Evolutionary conservation across 2,888 invertebrate species (phyloP).

Genomic region (Agrotis ipsilon): DNA sequence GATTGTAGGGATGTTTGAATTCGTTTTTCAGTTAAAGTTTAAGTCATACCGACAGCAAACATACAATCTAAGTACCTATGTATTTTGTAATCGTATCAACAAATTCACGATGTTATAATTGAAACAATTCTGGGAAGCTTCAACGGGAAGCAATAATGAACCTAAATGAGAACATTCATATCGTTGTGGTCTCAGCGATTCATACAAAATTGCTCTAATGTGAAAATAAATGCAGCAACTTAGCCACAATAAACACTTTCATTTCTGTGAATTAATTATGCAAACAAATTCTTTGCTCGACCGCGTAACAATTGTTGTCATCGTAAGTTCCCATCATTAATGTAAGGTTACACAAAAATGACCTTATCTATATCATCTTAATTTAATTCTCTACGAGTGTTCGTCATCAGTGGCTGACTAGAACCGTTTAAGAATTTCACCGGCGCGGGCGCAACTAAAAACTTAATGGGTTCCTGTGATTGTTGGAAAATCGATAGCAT

Average conservation of each 20-base stretch:
- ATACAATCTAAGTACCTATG: not conserved
- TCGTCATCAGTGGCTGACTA: constrained; percentile 40
- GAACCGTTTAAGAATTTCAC: constrained; percentile 59
- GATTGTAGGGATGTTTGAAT: not conserved
- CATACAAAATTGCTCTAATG: constrained; percentile 61
- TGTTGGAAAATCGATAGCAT: constrained; percentile 73
- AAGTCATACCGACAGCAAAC: not conserved
- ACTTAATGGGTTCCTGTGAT: constrained; percentile 67
- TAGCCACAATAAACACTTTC: constrained; percentile 70
- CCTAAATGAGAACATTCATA: constrained; percentile 41
- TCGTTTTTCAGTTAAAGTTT: not conserved
- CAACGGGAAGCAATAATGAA: constrained; percentile 22
- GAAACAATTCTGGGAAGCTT: constrained; percentile 32
- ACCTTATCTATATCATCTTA: constrained; percentile 61
- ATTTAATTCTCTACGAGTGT: constrained; percentile 53
- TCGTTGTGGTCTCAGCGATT: constrained; percentile 30
- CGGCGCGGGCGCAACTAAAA: constrained; percentile 64
- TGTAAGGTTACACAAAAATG: constrained; percentile 60
- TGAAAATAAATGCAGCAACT: constrained; percentile 64
- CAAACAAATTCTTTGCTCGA: constrained; percentile 62
- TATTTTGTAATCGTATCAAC: constrained; percentile 1
- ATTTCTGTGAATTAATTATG: constrained; percentile 71
- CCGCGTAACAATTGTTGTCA: constrained; percentile 59
- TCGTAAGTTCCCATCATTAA: constrained; percentile 72
- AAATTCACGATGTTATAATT: constrained; percentile 22